Evolutionary conservation across 2,888 invertebrate genomes (phyloP), one percentile per base, ranked within the genome.

Genomic region (Ceraclea dissimilis): DNA sequence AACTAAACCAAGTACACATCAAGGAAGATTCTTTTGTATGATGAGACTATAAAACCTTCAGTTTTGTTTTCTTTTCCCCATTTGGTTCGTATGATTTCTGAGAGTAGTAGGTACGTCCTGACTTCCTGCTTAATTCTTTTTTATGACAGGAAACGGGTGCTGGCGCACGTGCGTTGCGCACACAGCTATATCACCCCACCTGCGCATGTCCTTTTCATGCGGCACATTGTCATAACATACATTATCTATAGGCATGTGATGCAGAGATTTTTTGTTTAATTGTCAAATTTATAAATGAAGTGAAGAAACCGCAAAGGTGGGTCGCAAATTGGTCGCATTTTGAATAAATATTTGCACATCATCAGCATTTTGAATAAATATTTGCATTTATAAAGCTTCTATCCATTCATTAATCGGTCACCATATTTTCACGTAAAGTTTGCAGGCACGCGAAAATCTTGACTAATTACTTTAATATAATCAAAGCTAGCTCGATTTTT

Each of bases 91-190:
- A 39, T 8, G 13, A 39, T 39, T 39, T 39, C 39, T 26, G 26
- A 26, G 10, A 26, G 26, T n/a, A n/a, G n/a, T 31, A 31, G 8
- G 8, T 39, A 39, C 16, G 39, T 39, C 39, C 39, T 39, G 13
- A 39, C 39, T 39, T 39, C 39, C 39, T 39, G 39, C 39, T 4
- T 13, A 39, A 2, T 31, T 8, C 11, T 31, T 39, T 39, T 39
- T 39, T 39, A 39, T 16, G 39, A 39, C 39, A 39, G 39, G 39
- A 39, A 39, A 39, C 39, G 39, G 39, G 39, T 39, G 39, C 39
- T 39, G 5, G 5, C 39, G 39, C 39, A 39, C 39, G 39, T 39
- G 39, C 39, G 39, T 39, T n/a, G n/a, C 39, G 39, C 39, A n/a
- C 26, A 26, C 26, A 26, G 26, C 10, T 10, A 26, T 6, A 26